Base-by-base conservation (phyloP, 2,888 invertebrate genomes). In the Troglohyphantes excavatus region DNA sequence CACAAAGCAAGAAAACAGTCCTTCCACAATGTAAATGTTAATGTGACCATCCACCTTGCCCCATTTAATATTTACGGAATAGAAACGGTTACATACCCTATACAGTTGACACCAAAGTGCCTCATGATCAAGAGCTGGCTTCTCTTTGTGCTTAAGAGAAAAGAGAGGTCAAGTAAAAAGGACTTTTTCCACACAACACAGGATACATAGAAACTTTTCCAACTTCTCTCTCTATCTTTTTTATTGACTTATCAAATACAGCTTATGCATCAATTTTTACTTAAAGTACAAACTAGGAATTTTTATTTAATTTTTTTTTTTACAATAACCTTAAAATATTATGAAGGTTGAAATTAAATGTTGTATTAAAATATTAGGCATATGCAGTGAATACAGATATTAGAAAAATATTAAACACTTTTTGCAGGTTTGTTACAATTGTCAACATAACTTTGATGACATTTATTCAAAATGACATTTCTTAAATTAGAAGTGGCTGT, bases 21-120 rank as follows among this genome's bases (percentile, higher is more conserved):
- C 76, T 81, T 88, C 87, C 68, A 86, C 61, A 72, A 72, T 89
- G 29, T 72, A 63, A n/a, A n/a, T 78, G 81, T 89, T 84, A 79
- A 90, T 79, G 33, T 79, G 33, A 90, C 90, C 90, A 90, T 90
- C 90, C 90, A 84, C 90, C 90, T 65, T 46, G 46, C 13, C 79
- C 78, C 84, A 43, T 76, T 76, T 21, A 68, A 78, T 27, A 89
- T 43, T 89, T 83, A 89, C 53, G 46, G n/a, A 68, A 65, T 76
- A 83, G 19, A 70, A 83, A 72, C 29, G 19, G 29, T 78, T 90
- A 90, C 90, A 90, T 90, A 90, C 90, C 90, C 83, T 84, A 79
- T 90, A 90, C 29, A 90, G 90, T 65, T 90, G 90, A 90, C 90
- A 84, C 83, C 83, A 90, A 78, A 90, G 84, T 90, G 90, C 90